Evolutionary conservation across 2,113 vertebrate species (phyloP), one percentile per base, ranked within the genome.

Genomic region (Romanogobio albipinnatus): DNA sequence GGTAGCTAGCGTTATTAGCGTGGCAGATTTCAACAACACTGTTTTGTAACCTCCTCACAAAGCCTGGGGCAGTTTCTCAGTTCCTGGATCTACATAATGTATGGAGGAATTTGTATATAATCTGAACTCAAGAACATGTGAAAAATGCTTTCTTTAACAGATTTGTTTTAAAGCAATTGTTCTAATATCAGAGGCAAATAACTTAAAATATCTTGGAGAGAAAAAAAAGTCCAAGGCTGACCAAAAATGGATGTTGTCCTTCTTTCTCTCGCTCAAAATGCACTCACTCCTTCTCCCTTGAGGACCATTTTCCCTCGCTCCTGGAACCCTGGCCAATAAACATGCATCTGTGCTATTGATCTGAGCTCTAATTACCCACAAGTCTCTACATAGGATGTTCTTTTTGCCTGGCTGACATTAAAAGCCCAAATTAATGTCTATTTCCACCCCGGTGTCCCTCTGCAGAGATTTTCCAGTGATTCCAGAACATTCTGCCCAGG

Each of bases 331-430:
- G 76, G 68, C 87, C 76, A 83, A 90, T 88, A 86, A 91, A 90
- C 86, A 87, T 82, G 64, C 59, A 84, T 90, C 86, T 56, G 26
- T n/a, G 82, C 88, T 88, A 91, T 86, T 90, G 88, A 92, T 91
- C 90, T 90, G 45, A 79, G 45, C 64, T 71, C 88, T 91, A 92
- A 94, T 94, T 93, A 94, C 84, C 86, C 89, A 90, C 85, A 91
- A 90, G 76, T 68, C 87, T 74, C 62, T 86, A 64, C 76, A 85
- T 80, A 83, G 82, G 73, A 83, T 76, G 79, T 49, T 88, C 61
- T 56, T 75, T 81, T 86, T 87, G 82, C 89, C 78, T 85, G 83
- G 85, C 73, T 89, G 87, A 91, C 88, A 89, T 87, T 90, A 89
- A 90, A 89, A 90, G 87, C 83, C 59, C 53, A 89, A 89, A 92